Conservation (phyloP, 2,113 vertebrate species). For the Agelaius tricolor region DNA sequence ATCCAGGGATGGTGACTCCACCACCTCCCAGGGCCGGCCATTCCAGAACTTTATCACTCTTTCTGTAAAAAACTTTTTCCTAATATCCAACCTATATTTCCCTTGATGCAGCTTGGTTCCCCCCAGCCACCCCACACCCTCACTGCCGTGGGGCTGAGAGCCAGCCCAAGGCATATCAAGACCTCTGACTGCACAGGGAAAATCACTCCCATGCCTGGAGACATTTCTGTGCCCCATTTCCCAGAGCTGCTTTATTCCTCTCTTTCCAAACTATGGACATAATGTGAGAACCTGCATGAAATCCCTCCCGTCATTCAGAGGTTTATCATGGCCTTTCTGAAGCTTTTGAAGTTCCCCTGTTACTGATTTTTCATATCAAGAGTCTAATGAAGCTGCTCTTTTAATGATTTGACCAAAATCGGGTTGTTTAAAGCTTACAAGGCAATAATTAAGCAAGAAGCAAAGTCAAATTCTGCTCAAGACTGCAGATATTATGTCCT, state of each 20-base stretch:
- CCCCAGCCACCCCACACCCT: neutral
- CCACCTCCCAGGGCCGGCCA: neutral
- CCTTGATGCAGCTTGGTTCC: neutral
- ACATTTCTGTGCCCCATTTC: neutral
- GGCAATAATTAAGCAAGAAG: neutral
- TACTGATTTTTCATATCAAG: constrained; percentile 11
- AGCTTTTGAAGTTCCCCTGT: neutral
- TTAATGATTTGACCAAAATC: neutral
- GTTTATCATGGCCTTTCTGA: neutral
- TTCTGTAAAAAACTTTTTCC: neutral
- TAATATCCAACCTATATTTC: neutral
- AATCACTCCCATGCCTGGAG: accelerated
- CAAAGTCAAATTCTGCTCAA: neutral
- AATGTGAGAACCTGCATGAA: accelerated
- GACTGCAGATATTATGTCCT: neutral
- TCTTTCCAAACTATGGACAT: neutral
- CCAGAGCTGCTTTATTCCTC: neutral
- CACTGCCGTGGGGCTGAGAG: neutral
- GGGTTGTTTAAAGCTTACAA: neutral
- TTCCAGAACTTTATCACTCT: neutral
- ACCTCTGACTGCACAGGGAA: neutral
- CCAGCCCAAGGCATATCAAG: neutral
- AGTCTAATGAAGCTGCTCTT: neutral
- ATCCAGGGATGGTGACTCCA: neutral
- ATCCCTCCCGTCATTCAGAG: neutral